These are phyloP conservation scores for Parus major DNA, from an alignment of 2,113 vertebrate genomes.

Conservation along the genomic window DNA sequence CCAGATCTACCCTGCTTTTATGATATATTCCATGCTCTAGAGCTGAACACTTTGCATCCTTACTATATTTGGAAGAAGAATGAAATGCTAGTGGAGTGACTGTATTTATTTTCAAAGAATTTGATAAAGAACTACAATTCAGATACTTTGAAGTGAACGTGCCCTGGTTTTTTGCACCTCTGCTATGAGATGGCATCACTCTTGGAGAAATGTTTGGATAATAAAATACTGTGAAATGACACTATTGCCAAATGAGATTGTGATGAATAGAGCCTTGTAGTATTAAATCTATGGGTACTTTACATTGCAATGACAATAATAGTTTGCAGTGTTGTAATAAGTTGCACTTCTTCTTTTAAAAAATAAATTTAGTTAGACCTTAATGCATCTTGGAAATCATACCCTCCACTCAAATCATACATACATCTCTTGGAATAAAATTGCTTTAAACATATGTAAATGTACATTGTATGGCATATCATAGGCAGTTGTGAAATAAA, in stretches of 20 bases:
- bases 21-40: background rate
- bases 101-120: slow-evolving; percentile 23
- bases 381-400: slow-evolving; percentile 27
- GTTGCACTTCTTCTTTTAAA: slow-evolving; percentile 46
- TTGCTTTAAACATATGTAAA: slow-evolving; percentile 22
- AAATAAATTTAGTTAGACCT: slow-evolving; percentile 35
- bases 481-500: slow-evolving; percentile 34
- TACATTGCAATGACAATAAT: slow-evolving; percentile 65
- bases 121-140: slow-evolving; percentile 30
- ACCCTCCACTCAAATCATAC: slow-evolving; percentile 20
- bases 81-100: background rate
- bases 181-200: slow-evolving; percentile 21
- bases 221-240: slow-evolving; percentile 55
- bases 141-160: background rate
- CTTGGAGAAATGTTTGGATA: slow-evolving; percentile 18
- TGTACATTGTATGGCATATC: background rate
- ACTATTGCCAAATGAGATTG: slow-evolving; percentile 61
- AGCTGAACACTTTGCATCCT: background rate
- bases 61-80: background rate
- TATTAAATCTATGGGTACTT: slow-evolving; percentile 61
- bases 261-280: slow-evolving; percentile 54
- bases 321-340: slow-evolving; percentile 53
- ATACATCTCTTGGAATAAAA: slow-evolving; percentile 18
- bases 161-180: slow-evolving; percentile 30
- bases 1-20: background rate